phyloP scores from a whole-genome alignment of 2,113 vertebrate species.

The Haemorhous mexicanus region DNA sequence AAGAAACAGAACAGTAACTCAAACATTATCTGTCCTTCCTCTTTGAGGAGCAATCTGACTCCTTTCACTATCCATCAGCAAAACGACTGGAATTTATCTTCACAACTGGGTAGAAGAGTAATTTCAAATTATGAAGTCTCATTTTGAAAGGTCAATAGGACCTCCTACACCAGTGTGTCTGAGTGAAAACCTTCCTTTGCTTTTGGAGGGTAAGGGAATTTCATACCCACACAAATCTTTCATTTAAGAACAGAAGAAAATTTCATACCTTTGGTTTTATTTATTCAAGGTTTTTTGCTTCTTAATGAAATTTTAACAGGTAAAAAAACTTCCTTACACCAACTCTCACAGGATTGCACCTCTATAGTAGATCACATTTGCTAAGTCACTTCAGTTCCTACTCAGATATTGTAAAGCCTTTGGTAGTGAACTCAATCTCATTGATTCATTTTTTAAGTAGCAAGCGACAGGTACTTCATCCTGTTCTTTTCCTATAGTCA shows the following conservation, averaged over 20 bases:
- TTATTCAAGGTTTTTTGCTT: neutral
- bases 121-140: neutral
- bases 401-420: neutral
- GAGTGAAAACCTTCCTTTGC: neutral
- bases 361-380: neutral
- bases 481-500: neutral
- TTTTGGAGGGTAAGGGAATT: neutral
- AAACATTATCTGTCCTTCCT: neutral
- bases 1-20: neutral
- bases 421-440: neutral
- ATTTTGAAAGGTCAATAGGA: neutral
- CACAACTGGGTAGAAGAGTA: accelerated
- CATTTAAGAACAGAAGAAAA: neutral
- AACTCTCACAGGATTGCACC: neutral
- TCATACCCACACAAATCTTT: neutral
- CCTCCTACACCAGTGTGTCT: accelerated
- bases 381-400: neutral
- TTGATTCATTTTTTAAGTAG: neutral
- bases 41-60: neutral
- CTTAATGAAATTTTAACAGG: neutral
- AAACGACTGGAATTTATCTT: neutral
- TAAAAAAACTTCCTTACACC: neutral
- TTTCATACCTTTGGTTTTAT: neutral
- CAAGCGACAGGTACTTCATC: neutral
- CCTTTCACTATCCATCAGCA: neutral